Conservation (phyloP, 2,888 invertebrate genomes). For the Platycnemis pennipes region DNA sequence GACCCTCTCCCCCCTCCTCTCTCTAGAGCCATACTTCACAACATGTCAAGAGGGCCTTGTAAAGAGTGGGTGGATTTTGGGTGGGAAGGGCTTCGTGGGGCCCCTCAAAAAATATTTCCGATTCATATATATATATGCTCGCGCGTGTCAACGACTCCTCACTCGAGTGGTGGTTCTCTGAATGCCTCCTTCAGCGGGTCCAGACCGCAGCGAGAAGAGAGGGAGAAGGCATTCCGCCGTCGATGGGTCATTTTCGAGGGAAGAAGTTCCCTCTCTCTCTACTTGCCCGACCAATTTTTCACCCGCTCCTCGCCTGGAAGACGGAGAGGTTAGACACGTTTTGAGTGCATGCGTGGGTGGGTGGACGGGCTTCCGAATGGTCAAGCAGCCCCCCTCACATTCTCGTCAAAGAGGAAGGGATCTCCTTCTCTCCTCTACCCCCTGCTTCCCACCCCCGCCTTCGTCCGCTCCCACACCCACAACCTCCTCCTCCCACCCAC, state of each 20-base stretch:
- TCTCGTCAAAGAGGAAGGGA: neutral
- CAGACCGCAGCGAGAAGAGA: neutral
- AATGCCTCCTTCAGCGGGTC: neutral
- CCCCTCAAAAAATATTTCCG: neutral
- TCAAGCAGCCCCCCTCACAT: neutral
- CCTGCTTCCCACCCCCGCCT: neutral
- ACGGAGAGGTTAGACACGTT: neutral
- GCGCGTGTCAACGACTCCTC: neutral
- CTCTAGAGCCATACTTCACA: conserved; percentile 1
- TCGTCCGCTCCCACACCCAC: too few species aligned
- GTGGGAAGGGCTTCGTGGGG: neutral
- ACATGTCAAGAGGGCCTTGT: neutral
- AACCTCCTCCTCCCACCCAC: neutral
- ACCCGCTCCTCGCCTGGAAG: neutral
- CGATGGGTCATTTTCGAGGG: neutral
- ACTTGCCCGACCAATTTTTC: neutral
- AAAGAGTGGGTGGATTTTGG: neutral
- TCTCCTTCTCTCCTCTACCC: neutral
- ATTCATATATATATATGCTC: neutral
- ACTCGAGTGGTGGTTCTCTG: neutral
- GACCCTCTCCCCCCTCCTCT: neutral
- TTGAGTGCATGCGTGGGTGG: neutral
- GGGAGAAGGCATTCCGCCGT: neutral
- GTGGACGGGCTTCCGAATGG: neutral
- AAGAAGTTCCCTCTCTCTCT: neutral